A percentile compares a stretch with the other conserved stretches of the same genome.
Conservation (phyloP, 2,113 vertebrate genomes). For the Puffinus mauretanicus region DNA sequence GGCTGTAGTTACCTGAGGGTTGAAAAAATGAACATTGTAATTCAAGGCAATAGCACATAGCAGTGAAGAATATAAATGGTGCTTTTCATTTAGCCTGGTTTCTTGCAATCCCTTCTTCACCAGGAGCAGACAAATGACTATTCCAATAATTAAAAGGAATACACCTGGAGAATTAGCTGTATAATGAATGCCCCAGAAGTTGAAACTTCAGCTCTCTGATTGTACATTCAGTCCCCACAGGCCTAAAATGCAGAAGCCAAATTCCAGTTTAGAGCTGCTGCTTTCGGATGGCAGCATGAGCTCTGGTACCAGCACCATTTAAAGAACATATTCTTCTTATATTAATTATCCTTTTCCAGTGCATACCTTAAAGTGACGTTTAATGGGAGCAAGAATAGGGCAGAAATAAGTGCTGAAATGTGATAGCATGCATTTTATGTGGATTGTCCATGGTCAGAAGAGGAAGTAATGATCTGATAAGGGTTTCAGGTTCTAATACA, state of each 20-base stretch:
- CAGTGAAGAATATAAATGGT: background rate
- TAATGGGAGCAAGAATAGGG: background rate
- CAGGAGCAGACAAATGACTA: conserved; percentile 6
- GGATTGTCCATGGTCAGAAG: background rate
- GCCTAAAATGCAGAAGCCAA: background rate
- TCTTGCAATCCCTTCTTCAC: background rate
- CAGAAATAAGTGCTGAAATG: conserved; percentile 12
- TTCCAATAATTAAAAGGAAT: conserved; percentile 47
- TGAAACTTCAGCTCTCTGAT: conserved; percentile 9
- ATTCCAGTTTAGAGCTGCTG: background rate
- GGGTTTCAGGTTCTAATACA: background rate
- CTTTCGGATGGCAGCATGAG: background rate
- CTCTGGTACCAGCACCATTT: background rate
- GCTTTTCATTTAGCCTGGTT: conserved; percentile 8
- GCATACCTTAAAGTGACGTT: background rate
- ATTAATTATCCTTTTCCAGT: background rate
- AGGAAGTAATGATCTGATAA: background rate
- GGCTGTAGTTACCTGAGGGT: background rate
- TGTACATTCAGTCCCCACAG: background rate
- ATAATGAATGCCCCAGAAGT: conserved; percentile 33
- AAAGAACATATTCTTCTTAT: background rate
- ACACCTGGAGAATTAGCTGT: conserved; percentile 27
- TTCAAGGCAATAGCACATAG: background rate
- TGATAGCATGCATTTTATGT: background rate
- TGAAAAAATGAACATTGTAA: conserved; percentile 9